Conservation (phyloP, 2,797 vertebrate species). For the Halcyon smyrnensis region DNA sequence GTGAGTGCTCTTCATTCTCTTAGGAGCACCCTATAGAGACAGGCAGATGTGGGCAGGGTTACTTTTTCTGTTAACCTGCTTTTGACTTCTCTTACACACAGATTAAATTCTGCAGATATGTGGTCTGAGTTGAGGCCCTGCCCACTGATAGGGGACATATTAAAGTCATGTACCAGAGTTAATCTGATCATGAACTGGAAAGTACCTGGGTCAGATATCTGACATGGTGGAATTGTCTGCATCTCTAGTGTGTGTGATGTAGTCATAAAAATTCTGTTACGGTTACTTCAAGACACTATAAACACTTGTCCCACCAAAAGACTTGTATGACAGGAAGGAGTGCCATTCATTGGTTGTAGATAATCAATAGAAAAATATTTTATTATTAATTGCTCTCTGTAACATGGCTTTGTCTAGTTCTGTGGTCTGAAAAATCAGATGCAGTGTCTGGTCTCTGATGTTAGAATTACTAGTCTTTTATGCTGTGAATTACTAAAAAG, state of each 20-base stretch:
- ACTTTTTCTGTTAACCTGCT: background rate
- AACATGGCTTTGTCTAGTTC: background rate
- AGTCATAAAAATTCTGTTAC: background rate
- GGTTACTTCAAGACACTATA: background rate
- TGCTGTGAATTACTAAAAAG: background rate
- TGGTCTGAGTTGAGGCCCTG: background rate
- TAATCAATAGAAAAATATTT: background rate
- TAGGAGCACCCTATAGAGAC: background rate
- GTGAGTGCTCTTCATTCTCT: background rate
- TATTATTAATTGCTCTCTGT: background rate
- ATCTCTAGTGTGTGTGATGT: background rate
- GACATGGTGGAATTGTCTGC: background rate
- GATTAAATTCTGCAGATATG: background rate
- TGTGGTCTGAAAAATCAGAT: background rate
- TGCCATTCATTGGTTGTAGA: background rate
- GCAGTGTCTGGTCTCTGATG: background rate
- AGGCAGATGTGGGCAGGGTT: background rate
- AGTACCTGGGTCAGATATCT: background rate
- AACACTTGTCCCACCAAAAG: fast-evolving
- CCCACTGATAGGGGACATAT: background rate
- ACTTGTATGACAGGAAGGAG: background rate
- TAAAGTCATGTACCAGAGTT: background rate
- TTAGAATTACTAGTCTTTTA: background rate
- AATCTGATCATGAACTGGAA: background rate
- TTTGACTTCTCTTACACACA: background rate